phyloP scores from a whole-genome alignment of 2,797 vertebrate genomes.

The Poecile montanus region DNA sequence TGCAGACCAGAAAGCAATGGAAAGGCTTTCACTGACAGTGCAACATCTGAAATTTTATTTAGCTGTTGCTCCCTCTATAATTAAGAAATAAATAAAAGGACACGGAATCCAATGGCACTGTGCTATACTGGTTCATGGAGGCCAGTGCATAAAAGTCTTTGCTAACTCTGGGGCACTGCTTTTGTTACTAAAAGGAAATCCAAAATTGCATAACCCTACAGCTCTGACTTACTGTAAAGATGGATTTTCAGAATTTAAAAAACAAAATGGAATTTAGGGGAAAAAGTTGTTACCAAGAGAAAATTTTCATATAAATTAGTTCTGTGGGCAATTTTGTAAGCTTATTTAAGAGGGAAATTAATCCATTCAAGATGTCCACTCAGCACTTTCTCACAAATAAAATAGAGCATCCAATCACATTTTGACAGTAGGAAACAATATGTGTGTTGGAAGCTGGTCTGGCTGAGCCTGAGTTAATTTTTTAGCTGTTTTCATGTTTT shows the following conservation, averaged over 20 bases:
- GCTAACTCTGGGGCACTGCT: not conserved
- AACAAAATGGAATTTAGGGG: not conserved
- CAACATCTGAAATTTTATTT: not conserved
- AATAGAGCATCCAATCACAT: not conserved
- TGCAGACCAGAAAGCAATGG: rapidly evolving
- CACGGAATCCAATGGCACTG: not conserved
- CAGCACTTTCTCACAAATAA: not conserved
- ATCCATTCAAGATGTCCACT: not conserved
- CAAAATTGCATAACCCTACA: not conserved
- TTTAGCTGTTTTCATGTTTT: not conserved
- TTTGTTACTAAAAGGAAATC: not conserved
- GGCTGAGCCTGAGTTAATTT: not conserved
- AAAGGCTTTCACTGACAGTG: not conserved
- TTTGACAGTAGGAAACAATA: not conserved
- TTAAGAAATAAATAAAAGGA: not conserved
- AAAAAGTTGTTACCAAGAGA: not conserved
- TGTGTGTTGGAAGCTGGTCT: not conserved
- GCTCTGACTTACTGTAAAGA: not conserved
- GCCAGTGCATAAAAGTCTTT: not conserved
- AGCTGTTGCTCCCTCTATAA: not conserved
- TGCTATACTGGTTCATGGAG: rapidly evolving
- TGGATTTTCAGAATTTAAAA: not conserved
- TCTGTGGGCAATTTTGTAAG: not conserved
- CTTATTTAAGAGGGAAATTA: not conserved
- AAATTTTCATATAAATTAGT: not conserved